Base-by-base conservation (phyloP, 2,888 invertebrate genomes). In the Omphaloscelis lunosa region DNA sequence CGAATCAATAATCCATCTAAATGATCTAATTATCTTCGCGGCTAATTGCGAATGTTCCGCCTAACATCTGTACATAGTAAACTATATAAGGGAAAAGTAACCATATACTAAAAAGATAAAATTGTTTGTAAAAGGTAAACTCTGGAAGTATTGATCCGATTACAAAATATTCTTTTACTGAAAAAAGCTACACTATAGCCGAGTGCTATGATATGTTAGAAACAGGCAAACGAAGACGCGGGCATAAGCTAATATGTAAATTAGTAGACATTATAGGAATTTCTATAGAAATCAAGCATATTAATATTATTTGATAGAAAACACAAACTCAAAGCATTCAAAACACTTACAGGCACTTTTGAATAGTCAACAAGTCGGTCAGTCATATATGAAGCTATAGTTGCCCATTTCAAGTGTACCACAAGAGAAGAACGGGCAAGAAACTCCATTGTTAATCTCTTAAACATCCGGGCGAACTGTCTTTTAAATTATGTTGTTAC, bases 1-100 rank as follows among this genome's bases (percentile, higher is more conserved):
- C 67, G 5, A 67, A 76, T 51, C 59, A 51, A 51, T 51, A 51
- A 51, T 23, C 51, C 29, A 41, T 79, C 48, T 69, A 59, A 59
- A 51, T 79, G 70, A 23, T 29, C 41, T 59, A 77, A 77, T 77
- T 79, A 69, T 29, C 48, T 59, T 41, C 39, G 79, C n/a, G 8
- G 41, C 76, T 77, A 79, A 77, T 68, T 77, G 79, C 45, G 67
- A 76, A 48, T 53, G 53, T 48, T 48, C 34, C 15, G 15, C 48
- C 48, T 23, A 29, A 15, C 29, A 48, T 48, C 1, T 51, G 51
- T 41, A 41, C 39, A n/a, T 58, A 58, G 34, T 20, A n/a, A n/a
- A 48, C 48, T 23, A 63, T 39, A 23, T n/a, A 39, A 15, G n/a
- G 5, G 23, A 51, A 51, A 51, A 51, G 17, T 23, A 23, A 23